Evolutionary conservation across 2,888 invertebrate genomes (phyloP).

Genomic region (Andrena trimmerana): DNA sequence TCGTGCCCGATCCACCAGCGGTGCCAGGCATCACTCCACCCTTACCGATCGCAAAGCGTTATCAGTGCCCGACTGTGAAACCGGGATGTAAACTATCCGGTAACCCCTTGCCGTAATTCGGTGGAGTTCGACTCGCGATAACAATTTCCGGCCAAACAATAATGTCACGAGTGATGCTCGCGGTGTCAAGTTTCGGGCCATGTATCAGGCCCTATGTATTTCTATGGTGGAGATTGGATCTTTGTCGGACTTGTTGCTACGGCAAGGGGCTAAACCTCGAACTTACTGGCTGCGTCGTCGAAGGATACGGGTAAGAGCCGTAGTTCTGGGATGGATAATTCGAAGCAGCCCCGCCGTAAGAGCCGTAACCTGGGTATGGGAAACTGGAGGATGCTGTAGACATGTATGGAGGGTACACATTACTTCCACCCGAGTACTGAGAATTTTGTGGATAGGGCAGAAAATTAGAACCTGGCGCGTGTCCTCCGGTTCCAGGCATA

Average conservation of each 20-base stretch:
- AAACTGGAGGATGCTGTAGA: conserved; percentile 74
- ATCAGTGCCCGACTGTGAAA: not conserved
- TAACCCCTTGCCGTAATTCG: too few species aligned
- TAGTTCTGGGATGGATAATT: conserved; percentile 82
- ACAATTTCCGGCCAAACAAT: too few species aligned
- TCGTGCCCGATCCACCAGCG: conserved; percentile 90
- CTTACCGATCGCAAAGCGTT: conserved; percentile 30
- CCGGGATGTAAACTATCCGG: too few species aligned
- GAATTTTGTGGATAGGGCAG: conserved; percentile 68
- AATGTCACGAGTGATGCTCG: too few species aligned
- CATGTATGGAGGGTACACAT: conserved; percentile 75
- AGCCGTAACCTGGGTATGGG: conserved; percentile 84
- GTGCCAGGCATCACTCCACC: conserved; percentile 81
- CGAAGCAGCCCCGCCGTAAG: conserved; percentile 82
- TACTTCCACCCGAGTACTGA: conserved; percentile 63
- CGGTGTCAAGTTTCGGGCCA: too few species aligned
- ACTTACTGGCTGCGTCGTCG: conserved; percentile 78
- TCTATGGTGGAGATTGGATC: too few species aligned
- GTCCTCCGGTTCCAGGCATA: conserved; percentile 64
- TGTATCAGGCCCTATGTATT: too few species aligned
- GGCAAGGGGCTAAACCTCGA: not conserved
- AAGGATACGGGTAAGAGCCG: conserved; percentile 83
- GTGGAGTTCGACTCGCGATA: too few species aligned
- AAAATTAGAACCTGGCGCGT: conserved; percentile 53
- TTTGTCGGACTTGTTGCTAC: too few species aligned